These are phyloP conservation scores for Choreutis nemorana DNA, from an alignment of 2,888 invertebrate genomes.

Conservation along the genomic window DNA sequence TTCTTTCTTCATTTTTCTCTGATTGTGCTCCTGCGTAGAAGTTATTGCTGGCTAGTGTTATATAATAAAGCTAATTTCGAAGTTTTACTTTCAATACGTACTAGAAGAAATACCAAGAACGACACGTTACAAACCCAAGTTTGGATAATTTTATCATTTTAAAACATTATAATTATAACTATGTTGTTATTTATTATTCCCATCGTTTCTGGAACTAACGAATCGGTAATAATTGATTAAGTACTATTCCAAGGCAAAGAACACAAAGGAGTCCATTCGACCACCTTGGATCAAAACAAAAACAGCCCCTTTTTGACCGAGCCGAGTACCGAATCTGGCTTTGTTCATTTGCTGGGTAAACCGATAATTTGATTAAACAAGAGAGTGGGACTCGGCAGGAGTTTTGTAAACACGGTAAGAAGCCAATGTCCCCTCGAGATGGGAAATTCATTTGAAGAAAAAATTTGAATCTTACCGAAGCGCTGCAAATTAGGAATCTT, in stretches of 20 bases:
- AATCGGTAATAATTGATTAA: conserved; percentile 65
- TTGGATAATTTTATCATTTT: too few relatives aligned
- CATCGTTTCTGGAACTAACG: conserved; percentile 53
- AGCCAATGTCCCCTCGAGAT: conserved; percentile 64
- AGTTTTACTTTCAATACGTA: too few relatives aligned
- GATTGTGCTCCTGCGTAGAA: too few relatives aligned
- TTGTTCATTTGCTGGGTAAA: conserved; percentile 67
- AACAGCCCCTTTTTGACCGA: conserved; percentile 54
- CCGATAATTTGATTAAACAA: conserved; percentile 68
- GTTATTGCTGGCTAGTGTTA: too few relatives aligned
- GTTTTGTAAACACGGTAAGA: conserved; percentile 60
- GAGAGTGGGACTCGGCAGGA: conserved; percentile 57
- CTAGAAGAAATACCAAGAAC: too few relatives aligned
- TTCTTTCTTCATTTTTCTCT: too few relatives aligned
- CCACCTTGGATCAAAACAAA: conserved; percentile 49
- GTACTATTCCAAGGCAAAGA: conserved; percentile 38
- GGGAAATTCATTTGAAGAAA: conserved; percentile 58
- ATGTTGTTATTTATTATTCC: too few relatives aligned
- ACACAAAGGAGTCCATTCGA: conserved; percentile 52
- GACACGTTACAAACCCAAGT: too few relatives aligned
- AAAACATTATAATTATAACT: too few relatives aligned
- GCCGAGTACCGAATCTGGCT: conserved; percentile 59
- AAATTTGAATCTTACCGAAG: conserved; percentile 42
- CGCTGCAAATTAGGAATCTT: conserved; percentile 35
- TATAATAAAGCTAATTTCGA: too few relatives aligned